phyloP scores from a whole-genome alignment of 2,888 invertebrate species.

The Cryptocephalus moraei region DNA sequence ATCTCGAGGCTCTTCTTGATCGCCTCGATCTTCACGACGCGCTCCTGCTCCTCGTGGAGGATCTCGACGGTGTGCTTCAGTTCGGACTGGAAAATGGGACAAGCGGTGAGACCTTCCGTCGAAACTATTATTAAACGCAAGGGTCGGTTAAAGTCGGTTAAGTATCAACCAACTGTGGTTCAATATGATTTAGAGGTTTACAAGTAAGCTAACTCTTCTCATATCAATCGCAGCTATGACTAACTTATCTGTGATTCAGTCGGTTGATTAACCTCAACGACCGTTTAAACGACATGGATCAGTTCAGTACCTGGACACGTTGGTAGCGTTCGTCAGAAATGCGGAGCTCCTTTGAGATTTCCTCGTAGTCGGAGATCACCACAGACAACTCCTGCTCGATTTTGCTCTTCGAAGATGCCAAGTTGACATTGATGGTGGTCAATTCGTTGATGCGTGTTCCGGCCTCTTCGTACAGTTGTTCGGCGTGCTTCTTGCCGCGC shows the following conservation, averaged over 20 bases:
- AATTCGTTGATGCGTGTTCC: conserved; percentile 88
- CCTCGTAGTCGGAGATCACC: conserved; percentile 93
- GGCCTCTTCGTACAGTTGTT: conserved; percentile 85
- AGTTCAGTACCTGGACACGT: conserved; percentile 58
- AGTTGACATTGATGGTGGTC: conserved; percentile 88
- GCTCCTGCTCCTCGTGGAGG: conserved; percentile 92
- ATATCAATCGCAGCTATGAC: too few species aligned
- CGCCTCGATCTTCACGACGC: conserved; percentile 93
- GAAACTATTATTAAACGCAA: too few species aligned
- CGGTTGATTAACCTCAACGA: too few species aligned
- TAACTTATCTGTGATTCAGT: not conserved
- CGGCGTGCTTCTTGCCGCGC: conserved; percentile 83
- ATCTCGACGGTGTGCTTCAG: conserved; percentile 90
- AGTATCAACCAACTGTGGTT: too few species aligned
- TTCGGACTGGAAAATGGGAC: conserved; percentile 52
- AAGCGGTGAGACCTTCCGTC: too few species aligned
- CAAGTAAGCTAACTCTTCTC: too few species aligned
- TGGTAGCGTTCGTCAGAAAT: conserved; percentile 91
- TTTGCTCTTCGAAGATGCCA: conserved; percentile 89
- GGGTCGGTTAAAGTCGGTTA: too few species aligned
- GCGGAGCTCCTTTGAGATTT: conserved; percentile 91
- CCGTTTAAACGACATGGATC: too few species aligned
- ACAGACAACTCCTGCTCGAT: conserved; percentile 88
- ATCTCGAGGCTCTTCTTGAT: conserved; percentile 96
- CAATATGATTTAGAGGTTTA: too few species aligned